Percentiles rank a stretch among this genome's conserved stretches.
phyloP scores from a whole-genome alignment of 1,140 invertebrate genomes.

The Aphaenogaster rudis region DNA sequence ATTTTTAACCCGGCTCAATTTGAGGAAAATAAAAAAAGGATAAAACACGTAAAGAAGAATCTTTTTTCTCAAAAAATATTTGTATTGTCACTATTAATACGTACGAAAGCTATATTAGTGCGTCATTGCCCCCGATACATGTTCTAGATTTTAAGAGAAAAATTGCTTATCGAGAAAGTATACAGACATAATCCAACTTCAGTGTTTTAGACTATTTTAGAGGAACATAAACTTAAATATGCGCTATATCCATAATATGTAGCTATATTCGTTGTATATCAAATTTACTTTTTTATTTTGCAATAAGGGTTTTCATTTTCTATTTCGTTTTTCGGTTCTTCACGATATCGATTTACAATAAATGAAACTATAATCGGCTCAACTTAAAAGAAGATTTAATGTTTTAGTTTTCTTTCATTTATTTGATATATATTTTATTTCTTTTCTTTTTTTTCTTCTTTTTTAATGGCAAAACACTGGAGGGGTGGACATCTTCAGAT shows the following conservation, averaged over 20 bases:
- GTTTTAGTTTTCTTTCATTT: not conserved
- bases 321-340: not conserved
- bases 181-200: slow-evolving; percentile 40
- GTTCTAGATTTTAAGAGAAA: slow-evolving; percentile 65
- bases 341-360: not conserved
- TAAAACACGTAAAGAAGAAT: slow-evolving; percentile 48
- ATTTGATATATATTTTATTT: not conserved
- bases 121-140: slow-evolving; percentile 51
- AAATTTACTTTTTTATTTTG: slow-evolving; percentile 18
- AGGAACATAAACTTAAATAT: not conserved
- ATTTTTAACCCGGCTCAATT: slow-evolving; percentile 81
- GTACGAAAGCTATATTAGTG: slow-evolving; percentile 70
- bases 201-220: slow-evolving; percentile 41
- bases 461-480: slow-evolving; percentile 37
- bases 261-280: not conserved
- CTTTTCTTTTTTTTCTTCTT: not conserved
- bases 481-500: slow-evolving; percentile 15
- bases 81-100: slow-evolving; percentile 80
- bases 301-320: not conserved
- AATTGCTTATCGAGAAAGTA: slow-evolving; percentile 41
- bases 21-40: slow-evolving; percentile 61
- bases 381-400: not conserved
- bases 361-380: not conserved
- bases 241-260: slow-evolving; percentile 1
- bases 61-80: slow-evolving; percentile 79